Evolutionary conservation across 1,140 invertebrate genomes (phyloP), one percentile per base, ranked within the genome.

Genomic region (Zaprionus ornatus): DNA sequence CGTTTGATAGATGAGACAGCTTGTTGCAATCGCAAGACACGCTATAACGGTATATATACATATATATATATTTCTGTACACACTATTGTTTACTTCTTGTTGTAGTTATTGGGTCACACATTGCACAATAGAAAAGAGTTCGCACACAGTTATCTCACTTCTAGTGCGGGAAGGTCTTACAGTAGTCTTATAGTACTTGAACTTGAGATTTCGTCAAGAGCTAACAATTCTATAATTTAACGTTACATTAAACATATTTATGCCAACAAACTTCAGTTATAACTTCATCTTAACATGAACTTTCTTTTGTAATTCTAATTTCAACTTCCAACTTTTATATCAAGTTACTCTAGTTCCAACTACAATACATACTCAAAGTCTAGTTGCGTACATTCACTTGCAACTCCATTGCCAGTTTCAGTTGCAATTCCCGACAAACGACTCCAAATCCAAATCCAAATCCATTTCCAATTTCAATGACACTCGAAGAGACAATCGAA

Each of bases 401-500:
- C 45, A 50, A 5, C 19, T 23, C 17, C 45, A 23, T 23, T 50
- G 17, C 19, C 45, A 21, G 1, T 50, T 21, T n/a, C 45, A 48
- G 17, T 23, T 54, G 17, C 15, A 17, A 9, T 32, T 50, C 45
- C 17, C 32, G 9, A 64, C 21, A 3, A 42, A 17, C 3, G 29
- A 56, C 35, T 56, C 23, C 62, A 37, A 10, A 19, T 64, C 45
- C 54, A 59, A 27, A 7, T 54, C 9, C 52, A 19, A 27, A 4
- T 37, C 23, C 12, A n/a, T 15, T 15, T 52, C 29, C 27, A 25
- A 37, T 64, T 23, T 37, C 65, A 79, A 79, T 82, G 82, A 67
- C 79, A 82, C 82, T 85, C 69, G 82, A 76, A 63, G 64, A 79
- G 83, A 86, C 79, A 85, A 85, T 86, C 61, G 75, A 86, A 86